Percentiles rank a stretch among this genome's conserved stretches.
Conservation (phyloP, 1,140 invertebrate species). For the Oedothorax gibbosus region DNA sequence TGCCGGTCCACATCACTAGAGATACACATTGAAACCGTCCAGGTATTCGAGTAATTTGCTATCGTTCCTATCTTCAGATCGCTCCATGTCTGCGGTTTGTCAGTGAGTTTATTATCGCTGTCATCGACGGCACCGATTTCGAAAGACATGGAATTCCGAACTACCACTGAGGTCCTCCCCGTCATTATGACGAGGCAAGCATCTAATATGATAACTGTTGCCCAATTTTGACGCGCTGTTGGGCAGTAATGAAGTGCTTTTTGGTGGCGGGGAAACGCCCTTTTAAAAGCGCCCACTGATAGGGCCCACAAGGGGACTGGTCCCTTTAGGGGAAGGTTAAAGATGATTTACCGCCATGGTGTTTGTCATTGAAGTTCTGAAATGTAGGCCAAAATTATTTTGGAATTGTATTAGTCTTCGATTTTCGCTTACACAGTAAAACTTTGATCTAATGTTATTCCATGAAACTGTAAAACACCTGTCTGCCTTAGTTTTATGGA, state of each 20-base stretch:
- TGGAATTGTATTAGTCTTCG: not conserved
- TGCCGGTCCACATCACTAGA: too few species aligned
- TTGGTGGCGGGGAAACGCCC: not conserved
- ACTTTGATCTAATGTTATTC: too few species aligned
- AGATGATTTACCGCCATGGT: not conserved
- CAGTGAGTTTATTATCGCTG: not conserved
- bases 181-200: not conserved
- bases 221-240: conserved; percentile 3
- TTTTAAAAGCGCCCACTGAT: not conserved
- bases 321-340: not conserved
- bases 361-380: not conserved
- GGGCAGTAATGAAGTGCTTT: conserved; percentile 1
- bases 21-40: too few species aligned
- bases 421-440: too few species aligned
- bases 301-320: not conserved
- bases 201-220: conserved; percentile 12
- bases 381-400: not conserved
- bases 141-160: not conserved
- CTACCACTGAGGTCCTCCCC: too few species aligned
- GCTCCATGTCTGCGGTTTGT: not conserved
- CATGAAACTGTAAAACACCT: too few species aligned
- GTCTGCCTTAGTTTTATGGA: too few species aligned
- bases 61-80: too few species aligned
- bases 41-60: too few species aligned
- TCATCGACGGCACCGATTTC: conserved; percentile 4